Evolutionary conservation across 2,888 invertebrate genomes (phyloP), one percentile per base, ranked within the genome.

Genomic region (Macrophya alboannulata): DNA sequence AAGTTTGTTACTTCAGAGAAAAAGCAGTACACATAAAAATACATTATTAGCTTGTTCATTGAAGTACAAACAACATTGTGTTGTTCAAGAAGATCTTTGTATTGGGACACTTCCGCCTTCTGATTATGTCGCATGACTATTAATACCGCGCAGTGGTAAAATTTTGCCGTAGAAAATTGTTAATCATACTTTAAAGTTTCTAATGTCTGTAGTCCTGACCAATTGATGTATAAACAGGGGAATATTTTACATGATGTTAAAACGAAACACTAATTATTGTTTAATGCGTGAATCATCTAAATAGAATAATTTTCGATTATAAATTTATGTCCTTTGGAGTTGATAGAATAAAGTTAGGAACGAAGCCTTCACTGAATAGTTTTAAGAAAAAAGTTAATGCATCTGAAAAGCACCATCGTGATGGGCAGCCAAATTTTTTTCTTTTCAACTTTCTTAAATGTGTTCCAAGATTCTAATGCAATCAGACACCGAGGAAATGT

Each of bases 391-490:
- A 72, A 37, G 15, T 37, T 6, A 25, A 12, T 37, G 12, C 37
- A 68, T 40, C 9, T 43, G 43, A 40, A 21, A 74, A 45, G n/a
- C 6, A 21, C 45, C 72, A 45, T 45, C 10, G 15, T 45, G 25
- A 77, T 12, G 55, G 12, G 45, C 45, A 25, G 45, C 15, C 10
- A 21, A 45, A 48, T 37, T 37, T 37, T 17, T 55, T 10, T n/a
- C n/a, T 0, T 40, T 43, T 8, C 25, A 76, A 43, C 62, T 5
- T 43, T 40, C n/a, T 40, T 81, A 25, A 62, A 43, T 21, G n/a
- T 21, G 17, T 62, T 81, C 43, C 10, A 31, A 77, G 31, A 51
- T 51, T 77, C 9, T 25, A 17, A 55, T 77, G 77, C 45, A 55
- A 79, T 79, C 9, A 10, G 79, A 37, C n/a, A 55, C 37, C 37